Evolutionary conservation across 2,888 invertebrate genomes (phyloP), one percentile per base, ranked within the genome.

Genomic region (Volucella bombylans): DNA sequence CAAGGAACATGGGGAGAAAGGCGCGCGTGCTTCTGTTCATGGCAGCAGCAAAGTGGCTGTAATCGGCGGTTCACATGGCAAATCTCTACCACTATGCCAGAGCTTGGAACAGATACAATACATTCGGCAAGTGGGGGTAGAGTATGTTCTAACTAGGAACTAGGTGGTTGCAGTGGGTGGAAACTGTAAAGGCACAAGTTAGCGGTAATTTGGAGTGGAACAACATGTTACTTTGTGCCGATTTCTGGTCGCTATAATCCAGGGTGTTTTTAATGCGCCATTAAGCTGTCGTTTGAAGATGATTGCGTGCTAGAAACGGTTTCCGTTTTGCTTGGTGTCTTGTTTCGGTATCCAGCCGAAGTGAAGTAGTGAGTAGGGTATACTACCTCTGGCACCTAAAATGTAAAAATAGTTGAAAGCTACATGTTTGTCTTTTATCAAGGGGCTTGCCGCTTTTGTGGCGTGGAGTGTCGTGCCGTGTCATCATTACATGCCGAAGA

Each of bases 161-260:
- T 31, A 31, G 23, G 54, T 31, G n/a, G 43, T 11, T 15, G 31
- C 14, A 39, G 31, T 15, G n/a, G 52, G 45, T n/a, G 64, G 43
- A 9, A 50, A 18, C 1, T 54, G 41, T 23, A 23, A 31, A 6
- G 31, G 31, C 31, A 1, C 31, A 31, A 15, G 59, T 18, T 69
- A 57, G 55, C 43, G 62, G 68, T 73, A 80, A 69, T 69, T 81
- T 68, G 15, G 49, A 69, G 52, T 61, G 71, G 61, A 67, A 65
- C 69, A 81, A 59, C 62, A 62, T 57, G 62, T 55, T 47, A 23
- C 49, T 41, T 69, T 59, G 64, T 65, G 59, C 69, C 43, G 62
- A 55, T 80, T 23, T 55, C 62, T 74, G 50, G 80, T 54, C 62
- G 31, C 57, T 45, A 41, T 80, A 62, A 68, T 68, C 31, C 31